Percentiles rank a stretch among this genome's conserved stretches.
Evolutionary conservation across 2,113 vertebrate species (phyloP).

Genomic region (human (Homo sapiens)): GRCh38 chr18:40175501-40176000

Average conservation of each 20-base stretch:
- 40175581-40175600: neutral
- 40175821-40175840: conserved; percentile 33
- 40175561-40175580: neutral
- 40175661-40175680: neutral
- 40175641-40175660: neutral
- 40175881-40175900: conserved; percentile 49
- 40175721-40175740: neutral
- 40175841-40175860: conserved; percentile 30
- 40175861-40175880: conserved; percentile 49
- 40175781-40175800: neutral
- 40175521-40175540: neutral
- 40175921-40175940: conserved; percentile 76
- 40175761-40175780: neutral
- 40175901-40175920: conserved; percentile 69
- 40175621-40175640: neutral
- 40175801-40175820: conserved; percentile 56
- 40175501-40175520: neutral
- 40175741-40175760: neutral
- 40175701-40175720: neutral
- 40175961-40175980: conserved; percentile 62
- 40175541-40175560: neutral
- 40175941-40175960: conserved; percentile 67
- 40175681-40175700: neutral
- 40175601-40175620: neutral
- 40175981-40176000: conserved; percentile 10